These are phyloP conservation scores for Anadara kagoshimensis DNA, from an alignment of 1,140 invertebrate species.

Conservation along the genomic window DNA sequence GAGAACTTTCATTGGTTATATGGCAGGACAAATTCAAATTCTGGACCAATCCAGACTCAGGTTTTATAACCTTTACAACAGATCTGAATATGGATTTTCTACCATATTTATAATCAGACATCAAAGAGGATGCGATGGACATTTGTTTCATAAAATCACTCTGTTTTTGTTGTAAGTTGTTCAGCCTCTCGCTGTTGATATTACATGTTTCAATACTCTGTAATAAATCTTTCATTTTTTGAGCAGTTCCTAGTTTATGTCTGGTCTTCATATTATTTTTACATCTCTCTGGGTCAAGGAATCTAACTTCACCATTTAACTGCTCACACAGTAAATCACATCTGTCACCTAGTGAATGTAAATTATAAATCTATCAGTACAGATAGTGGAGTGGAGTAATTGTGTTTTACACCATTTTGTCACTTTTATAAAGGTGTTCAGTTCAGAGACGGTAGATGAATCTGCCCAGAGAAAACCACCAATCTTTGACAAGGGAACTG, in stretches of 20 bases:
- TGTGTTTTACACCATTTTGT: too few species aligned
- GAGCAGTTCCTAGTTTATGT: not conserved
- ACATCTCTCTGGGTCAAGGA: not conserved
- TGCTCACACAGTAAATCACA: not conserved
- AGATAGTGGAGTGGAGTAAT: too few species aligned
- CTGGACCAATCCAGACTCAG: too few species aligned
- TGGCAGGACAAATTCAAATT: conserved; percentile 20
- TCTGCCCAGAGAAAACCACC: too few species aligned
- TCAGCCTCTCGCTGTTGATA: conserved; percentile 12
- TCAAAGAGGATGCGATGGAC: conserved; percentile 18
- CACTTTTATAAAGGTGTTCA: too few species aligned
- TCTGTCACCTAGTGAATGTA: too few species aligned
- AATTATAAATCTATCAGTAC: too few species aligned
- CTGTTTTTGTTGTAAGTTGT: not conserved
- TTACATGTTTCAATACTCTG: conserved; percentile 20
- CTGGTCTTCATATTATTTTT: not conserved
- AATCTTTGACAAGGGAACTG: too few species aligned
- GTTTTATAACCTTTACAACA: not conserved
- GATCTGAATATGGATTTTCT: not conserved
- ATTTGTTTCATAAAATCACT: conserved; percentile 13
- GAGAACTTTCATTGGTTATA: conserved; percentile 23
- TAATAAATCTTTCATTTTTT: conserved; percentile 28
- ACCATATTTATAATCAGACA: not conserved
- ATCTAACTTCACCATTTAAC: not conserved
- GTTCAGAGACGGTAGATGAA: too few species aligned